Percentiles rank a stretch among this genome's conserved stretches.
phyloP scores from a whole-genome alignment of 2,888 invertebrate species.

The Cataglyphis cursor region DNA sequence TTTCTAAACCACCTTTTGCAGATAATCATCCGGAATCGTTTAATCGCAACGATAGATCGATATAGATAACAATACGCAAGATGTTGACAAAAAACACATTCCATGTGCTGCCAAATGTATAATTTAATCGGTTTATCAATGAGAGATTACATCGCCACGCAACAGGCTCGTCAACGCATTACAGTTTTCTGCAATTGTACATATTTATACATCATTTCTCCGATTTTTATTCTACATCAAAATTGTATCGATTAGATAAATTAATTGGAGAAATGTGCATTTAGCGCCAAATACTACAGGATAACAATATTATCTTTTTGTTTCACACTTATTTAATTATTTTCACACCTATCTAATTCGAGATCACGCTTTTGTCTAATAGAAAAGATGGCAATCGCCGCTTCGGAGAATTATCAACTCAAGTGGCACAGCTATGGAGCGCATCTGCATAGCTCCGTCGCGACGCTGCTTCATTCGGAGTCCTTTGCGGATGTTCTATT shows the following conservation, averaged over 20 bases:
- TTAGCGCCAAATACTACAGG: constrained; percentile 8
- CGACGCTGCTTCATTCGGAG: constrained; percentile 92
- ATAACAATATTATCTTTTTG: background rate
- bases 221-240: background rate
- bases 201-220: background rate
- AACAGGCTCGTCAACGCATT: constrained; percentile 25
- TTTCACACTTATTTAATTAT: background rate
- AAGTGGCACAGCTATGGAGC: constrained; percentile 96
- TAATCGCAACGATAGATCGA: constrained; percentile 48
- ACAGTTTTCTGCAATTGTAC: background rate
- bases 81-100: background rate
- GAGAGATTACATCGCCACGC: background rate
- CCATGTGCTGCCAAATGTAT: background rate
- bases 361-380: constrained; percentile 45
- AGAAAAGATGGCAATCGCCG: constrained; percentile 87
- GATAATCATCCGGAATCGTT: constrained; percentile 30
- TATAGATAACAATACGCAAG: constrained; percentile 34
- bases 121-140: background rate
- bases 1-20: constrained; percentile 6
- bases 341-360: background rate
- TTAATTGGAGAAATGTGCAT: background rate
- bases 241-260: constrained; percentile 1
- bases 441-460: constrained; percentile 94
- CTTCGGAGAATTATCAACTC: constrained; percentile 93
- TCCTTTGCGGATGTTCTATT: constrained; percentile 94